Conservation (phyloP, 2,113 vertebrate genomes). For the Phalacrocorax carbo region DNA sequence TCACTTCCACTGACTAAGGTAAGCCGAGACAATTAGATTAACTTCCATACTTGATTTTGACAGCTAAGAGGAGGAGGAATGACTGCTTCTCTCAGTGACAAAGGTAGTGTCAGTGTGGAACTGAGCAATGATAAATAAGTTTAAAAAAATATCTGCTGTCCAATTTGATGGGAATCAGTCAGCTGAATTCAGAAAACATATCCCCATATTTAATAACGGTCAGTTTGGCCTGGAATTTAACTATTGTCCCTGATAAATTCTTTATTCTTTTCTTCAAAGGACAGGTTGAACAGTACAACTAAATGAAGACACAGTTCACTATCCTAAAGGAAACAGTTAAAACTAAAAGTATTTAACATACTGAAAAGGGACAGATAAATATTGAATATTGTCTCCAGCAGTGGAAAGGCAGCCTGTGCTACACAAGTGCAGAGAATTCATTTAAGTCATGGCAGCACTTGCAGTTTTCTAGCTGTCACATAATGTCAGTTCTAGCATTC, state of each 20-base stretch:
- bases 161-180: neutral
- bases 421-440: neutral
- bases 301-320: neutral
- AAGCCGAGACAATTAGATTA: neutral
- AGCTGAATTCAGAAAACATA: neutral
- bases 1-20: neutral
- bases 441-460: neutral
- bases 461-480: neutral
- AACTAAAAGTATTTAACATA: neutral
- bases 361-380: neutral
- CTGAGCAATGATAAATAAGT: neutral
- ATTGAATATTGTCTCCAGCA: neutral
- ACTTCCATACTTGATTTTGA: neutral
- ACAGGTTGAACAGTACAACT: neutral
- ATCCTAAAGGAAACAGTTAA: neutral
- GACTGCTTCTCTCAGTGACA: neutral
- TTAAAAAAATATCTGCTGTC: neutral
- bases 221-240: neutral
- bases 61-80: neutral
- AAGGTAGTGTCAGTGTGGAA: neutral
- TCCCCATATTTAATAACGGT: neutral
- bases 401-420: neutral
- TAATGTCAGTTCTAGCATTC: neutral
- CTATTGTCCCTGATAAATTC: neutral
- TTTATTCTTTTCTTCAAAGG: neutral